Evolutionary conservation across 1,140 invertebrate species (phyloP).

Genomic region (Bacillus rossius): DNA sequence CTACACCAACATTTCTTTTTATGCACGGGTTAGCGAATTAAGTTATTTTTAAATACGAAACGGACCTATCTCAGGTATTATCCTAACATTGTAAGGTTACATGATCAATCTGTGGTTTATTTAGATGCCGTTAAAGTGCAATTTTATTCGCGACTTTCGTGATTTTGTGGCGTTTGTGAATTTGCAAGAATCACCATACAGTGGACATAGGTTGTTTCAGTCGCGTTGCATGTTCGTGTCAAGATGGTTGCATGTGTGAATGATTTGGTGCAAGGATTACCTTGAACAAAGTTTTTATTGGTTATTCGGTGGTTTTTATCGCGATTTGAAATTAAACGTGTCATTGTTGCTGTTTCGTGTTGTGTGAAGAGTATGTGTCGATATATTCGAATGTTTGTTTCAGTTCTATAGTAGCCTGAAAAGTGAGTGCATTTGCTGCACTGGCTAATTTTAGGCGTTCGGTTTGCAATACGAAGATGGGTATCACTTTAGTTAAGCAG

Average conservation of each 20-base stretch:
- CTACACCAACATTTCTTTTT: conserved; percentile 34
- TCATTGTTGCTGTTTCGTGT: no score
- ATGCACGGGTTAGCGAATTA: conserved; percentile 33
- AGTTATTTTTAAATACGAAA: conserved; percentile 30
- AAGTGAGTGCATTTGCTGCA: no score
- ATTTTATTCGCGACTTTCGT: not conserved
- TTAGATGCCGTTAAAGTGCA: not conserved
- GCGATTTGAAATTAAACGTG: no score
- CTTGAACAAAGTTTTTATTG: conserved; percentile 23
- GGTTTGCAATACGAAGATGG: no score
- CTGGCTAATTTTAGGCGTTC: no score
- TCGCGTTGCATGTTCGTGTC: conserved; percentile 34
- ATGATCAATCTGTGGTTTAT: not conserved
- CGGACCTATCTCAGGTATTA: conserved; percentile 18
- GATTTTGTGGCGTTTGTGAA: not conserved
- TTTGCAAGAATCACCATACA: conserved; percentile 12
- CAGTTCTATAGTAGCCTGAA: no score
- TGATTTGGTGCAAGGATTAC: conserved; percentile 33
- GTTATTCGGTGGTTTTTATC: no score
- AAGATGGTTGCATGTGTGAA: conserved; percentile 37
- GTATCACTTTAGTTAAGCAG: no score
- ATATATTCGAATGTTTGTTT: no score
- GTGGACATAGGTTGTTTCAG: conserved; percentile 19
- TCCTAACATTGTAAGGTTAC: not conserved
- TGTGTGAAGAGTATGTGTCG: no score